Evolutionary conservation across 1,140 invertebrate genomes (phyloP), one percentile per base, ranked within the genome.

Genomic region (Carposina sasakii): DNA sequence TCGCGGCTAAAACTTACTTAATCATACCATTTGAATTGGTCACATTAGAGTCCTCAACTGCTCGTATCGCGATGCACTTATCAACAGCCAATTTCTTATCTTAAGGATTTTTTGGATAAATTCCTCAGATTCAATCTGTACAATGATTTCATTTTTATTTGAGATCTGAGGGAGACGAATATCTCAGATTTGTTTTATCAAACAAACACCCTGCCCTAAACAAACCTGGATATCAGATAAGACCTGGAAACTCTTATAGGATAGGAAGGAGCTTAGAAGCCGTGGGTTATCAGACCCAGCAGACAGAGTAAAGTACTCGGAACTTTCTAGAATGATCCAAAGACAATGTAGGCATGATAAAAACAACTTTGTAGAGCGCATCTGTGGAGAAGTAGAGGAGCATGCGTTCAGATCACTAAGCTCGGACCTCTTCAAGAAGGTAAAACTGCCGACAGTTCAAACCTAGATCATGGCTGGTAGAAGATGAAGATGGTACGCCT

Each of bases 391-490:
- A 20, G 26, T 49, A 33, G 47, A 54, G 31, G 3, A 15, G 4
- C 41, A 49, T 45, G 30, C 47, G 6, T n/a, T 23, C 4, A 54
- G 28, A 41, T 15, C 16, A 0, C 41, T 49, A 21, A 39, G 34
- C 5, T 23, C 26, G 15, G 22, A 44, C 33, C 26, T 54, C 31
- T 54, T 48, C 26, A 17, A 54, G 34, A 54, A 48, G 45, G 52
- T 54, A 13, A 54, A 49, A 54, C 41, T 50, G 28, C 17, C 50
- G 19, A 24, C 41, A 15, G 37, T 39, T 34, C 21, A 47, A 41
- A 20, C 16, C 23, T 3, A 49, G 17, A 42, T 28, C 43, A 16
- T 49, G 31, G 42, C 28, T 28, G 21, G 50, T 55, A 13, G 28
- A 46, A 41, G 28, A 49, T 20, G 37, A 46, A 47, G 28, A 42